Percentiles rank a stretch among this genome's conserved stretches.
These are phyloP conservation scores for Rallus limicola DNA, from an alignment of 2,113 vertebrate species.

Conservation along the genomic window DNA sequence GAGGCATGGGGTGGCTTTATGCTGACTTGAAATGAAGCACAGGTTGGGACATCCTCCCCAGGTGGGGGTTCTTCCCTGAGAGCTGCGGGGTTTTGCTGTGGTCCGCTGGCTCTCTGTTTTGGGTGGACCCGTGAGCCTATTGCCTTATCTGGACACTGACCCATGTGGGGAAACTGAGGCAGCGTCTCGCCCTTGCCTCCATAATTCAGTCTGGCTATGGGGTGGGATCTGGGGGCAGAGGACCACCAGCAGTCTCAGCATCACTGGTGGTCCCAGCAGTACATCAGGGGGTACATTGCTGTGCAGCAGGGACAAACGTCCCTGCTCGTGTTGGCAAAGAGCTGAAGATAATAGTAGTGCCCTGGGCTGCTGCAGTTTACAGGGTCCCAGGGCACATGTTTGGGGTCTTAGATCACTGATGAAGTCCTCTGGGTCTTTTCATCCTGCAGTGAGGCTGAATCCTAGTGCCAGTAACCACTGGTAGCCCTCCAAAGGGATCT, in stretches of 20 bases:
- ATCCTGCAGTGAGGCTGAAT: background rate
- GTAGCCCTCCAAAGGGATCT: background rate
- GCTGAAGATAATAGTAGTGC: background rate
- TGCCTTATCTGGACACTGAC: background rate
- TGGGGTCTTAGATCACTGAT: background rate
- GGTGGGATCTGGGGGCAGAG: background rate
- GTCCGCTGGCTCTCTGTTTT: accelerated
- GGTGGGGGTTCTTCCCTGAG: accelerated
- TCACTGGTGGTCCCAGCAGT: background rate
- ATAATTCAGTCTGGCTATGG: too few species aligned
- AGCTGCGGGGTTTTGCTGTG: background rate
- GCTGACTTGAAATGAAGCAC: accelerated
- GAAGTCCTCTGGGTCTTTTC: background rate
- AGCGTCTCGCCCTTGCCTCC: background rate
- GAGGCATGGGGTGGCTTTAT: background rate
- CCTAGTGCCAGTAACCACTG: accelerated
- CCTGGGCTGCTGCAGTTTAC: background rate
- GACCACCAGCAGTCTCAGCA: background rate
- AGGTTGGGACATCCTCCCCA: background rate
- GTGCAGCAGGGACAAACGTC: background rate
- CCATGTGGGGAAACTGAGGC: background rate
- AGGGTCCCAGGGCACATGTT: background rate
- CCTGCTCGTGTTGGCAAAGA: background rate
- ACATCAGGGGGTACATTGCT: background rate
- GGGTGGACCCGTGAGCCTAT: accelerated